Conservation (phyloP, 2,113 vertebrate genomes). For the Physeter macrocephalus region DNA sequence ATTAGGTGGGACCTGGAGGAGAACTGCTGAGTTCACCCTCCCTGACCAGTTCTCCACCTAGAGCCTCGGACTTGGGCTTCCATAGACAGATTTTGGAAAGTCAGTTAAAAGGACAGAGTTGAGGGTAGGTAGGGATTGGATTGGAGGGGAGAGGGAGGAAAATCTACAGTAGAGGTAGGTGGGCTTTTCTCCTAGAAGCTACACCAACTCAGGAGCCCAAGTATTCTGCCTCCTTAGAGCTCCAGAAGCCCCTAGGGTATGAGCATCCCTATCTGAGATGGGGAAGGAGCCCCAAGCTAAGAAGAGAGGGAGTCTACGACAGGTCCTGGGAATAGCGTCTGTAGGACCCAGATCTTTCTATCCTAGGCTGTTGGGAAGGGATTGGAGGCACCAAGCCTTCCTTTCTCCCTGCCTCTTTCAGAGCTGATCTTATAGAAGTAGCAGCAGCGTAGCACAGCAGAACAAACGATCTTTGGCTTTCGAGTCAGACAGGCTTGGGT, state of each 20-base stretch:
- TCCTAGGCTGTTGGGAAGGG: background rate
- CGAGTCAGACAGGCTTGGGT: background rate
- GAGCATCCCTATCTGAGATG: background rate
- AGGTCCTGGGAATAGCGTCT: background rate
- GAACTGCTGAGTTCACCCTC: background rate
- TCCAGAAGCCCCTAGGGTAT: background rate
- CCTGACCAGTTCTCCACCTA: background rate
- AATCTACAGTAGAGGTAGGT: background rate
- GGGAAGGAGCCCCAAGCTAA: background rate
- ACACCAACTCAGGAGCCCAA: background rate
- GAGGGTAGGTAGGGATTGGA: background rate
- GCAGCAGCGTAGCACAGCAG: too few relatives aligned
- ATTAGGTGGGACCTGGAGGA: background rate
- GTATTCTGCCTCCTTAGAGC: background rate
- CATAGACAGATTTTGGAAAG: background rate
- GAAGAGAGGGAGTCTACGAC: background rate
- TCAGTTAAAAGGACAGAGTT: background rate
- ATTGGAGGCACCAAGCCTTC: background rate
- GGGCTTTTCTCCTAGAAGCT: background rate
- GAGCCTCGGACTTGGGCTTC: background rate
- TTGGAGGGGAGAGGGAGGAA: background rate
- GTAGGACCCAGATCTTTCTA: background rate
- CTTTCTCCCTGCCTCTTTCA: too few relatives aligned
- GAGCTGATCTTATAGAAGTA: background rate
- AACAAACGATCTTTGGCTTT: constrained; percentile 19